Base-by-base conservation (phyloP, 2,113 vertebrate genomes). In the Prolemur simus region DNA sequence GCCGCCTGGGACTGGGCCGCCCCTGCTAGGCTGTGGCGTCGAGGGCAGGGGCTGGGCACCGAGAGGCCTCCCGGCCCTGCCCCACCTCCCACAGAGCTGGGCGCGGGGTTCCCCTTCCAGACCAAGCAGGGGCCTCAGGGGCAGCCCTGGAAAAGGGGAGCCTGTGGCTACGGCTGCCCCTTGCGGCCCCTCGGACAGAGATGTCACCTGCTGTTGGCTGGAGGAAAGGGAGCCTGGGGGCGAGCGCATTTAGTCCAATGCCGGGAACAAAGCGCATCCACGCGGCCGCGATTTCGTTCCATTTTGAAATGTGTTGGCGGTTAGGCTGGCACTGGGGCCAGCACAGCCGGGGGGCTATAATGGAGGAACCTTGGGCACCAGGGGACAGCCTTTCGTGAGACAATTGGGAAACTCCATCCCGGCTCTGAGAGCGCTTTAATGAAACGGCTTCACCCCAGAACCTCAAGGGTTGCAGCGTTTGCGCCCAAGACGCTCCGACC, bases 241-340 rank as follows among this genome's bases (percentile, higher is more conserved):
- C 0, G 37, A 66, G n/a, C 14, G n/a, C 80, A 9, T 92, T 96
- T 78, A 78, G 64, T 47, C 45, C 49, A 85, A 15, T 2, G n/a
- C 45, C 25, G 23, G 82, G 80, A 97, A 96, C 91, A 96, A 97
- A 97, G 88, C 83, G 1, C 60, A 7, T 42, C 18, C 86, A 83
- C 39, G 54, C 52, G 18, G 49, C 66, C 47, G 47, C 4, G 45
- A 76, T 93, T 80, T 85, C 11, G 23, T 92, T 93, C 77, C 49
- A 3, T 89, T 96, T 96, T 80, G 96, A 73, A 86, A 82, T 52
- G 34, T 15, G 20, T 88, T 54, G 58, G 52, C 3, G 0, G 42
- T 77, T 82, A 54, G 47, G 18, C 68, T 45, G 73, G 32, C 49
- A 4, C 37, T 77, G 4, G 2, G 34, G 54, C 66, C 10, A 11